Base-by-base conservation (phyloP, 2,888 invertebrate species). In the Boloria euphrosyne region DNA sequence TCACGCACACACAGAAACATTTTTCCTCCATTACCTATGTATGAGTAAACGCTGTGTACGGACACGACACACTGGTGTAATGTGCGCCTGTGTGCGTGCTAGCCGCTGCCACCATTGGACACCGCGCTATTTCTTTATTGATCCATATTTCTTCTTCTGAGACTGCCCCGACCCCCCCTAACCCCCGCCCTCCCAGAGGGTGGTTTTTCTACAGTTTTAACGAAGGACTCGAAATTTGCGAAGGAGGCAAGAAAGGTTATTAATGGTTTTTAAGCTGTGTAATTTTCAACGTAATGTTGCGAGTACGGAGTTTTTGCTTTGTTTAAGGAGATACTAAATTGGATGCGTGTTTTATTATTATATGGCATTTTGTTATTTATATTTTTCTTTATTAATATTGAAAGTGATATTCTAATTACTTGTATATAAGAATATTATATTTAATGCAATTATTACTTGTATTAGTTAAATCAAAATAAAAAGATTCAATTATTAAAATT, bases 61-160 rank as follows among this genome's bases (percentile, higher is more conserved):
- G 70, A 87, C 80, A 76, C 71, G 67, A 66, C 68, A 61, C 69
- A 69, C 69, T 44, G 13, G 31, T 44, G 55, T 31, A 64, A 13
- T 65, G 61, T 75, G 76, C 73, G 70, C 14, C 54, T 73, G 89
- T 90, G 90, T 87, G 89, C 55, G 90, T 86, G 80, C 81, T 87
- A 84, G 89, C 90, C 87, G 85, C 70, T 81, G 86, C 87, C 83
- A 86, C 83, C 86, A 92, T 92, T 92, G 92, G 92, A 89, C 92
- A 90, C 86, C 67, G 82, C 82, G 91, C 90, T 85, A 92, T 92
- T 92, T 92, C 92, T 92, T 92, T 92, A 92, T 92, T 90, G 92
- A 92, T 92, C 92, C 92, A 92, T 92, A 92, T 92, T 92, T 92
- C 92, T 92, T 92, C 87, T 90, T 91, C 91, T 91, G 81, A 89